Evolutionary conservation across 2,797 vertebrate genomes (phyloP).

Genomic region (Oryzias sinensis): DNA sequence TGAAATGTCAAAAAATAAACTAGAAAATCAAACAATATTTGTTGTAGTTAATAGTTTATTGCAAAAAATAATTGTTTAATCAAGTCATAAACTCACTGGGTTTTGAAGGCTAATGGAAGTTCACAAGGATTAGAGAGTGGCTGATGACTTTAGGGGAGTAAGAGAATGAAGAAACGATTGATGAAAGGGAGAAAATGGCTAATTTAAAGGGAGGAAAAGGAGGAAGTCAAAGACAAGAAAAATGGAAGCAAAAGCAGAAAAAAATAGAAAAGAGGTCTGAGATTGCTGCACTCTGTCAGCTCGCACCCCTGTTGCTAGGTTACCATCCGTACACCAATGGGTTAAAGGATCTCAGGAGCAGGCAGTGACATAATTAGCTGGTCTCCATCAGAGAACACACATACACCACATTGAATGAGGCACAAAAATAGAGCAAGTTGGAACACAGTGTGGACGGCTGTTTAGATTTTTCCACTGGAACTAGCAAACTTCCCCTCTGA

Average conservation of each 20-base stretch:
- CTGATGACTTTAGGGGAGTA: background rate
- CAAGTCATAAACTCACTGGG: too few relatives aligned
- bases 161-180: background rate
- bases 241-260: conserved; percentile 27
- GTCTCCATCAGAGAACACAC: conserved; percentile 44
- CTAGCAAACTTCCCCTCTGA: background rate
- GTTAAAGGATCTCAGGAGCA: conserved; percentile 72
- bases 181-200: conserved; percentile 3
- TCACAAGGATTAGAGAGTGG: background rate
- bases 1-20: too few relatives aligned
- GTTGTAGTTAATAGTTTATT: too few relatives aligned
- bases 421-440: conserved; percentile 37
- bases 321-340: conserved; percentile 56
- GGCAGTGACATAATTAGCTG: conserved; percentile 69
- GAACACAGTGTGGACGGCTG: conserved; percentile 6
- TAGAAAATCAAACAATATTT: too few relatives aligned
- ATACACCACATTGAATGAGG: conserved; percentile 28
- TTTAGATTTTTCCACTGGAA: conserved; percentile 8
- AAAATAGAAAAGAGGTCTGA: conserved; percentile 52
- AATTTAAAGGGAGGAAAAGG: conserved; percentile 11
- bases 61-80: too few relatives aligned
- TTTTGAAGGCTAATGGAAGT: too few relatives aligned
- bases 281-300: conserved; percentile 54
- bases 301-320: conserved; percentile 72
- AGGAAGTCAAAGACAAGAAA: conserved; percentile 37